Evolutionary conservation across 2,113 vertebrate species (phyloP).

Genomic region (Scolopax mira): DNA sequence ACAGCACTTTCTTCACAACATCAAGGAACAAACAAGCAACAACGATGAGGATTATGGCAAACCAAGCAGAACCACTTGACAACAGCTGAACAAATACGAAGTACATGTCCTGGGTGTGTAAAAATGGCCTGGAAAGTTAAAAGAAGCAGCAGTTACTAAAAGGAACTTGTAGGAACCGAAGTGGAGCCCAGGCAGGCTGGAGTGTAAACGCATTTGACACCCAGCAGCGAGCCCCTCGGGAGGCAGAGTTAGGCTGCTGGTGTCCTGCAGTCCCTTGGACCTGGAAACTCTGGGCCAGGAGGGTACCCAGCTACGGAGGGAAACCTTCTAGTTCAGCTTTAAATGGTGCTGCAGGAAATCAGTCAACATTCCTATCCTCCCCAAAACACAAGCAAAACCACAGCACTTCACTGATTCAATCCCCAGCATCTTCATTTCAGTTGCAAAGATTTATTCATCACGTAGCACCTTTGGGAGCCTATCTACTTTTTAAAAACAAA

Average conservation of each 20-base stretch:
- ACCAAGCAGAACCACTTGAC: conserved; percentile 96
- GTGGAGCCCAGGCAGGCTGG: background rate
- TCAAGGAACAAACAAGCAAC: conserved; percentile 91
- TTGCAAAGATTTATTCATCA: background rate
- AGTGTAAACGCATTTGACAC: background rate
- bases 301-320: background rate
- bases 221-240: background rate
- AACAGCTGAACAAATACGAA: conserved; percentile 95
- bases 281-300: background rate
- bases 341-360: background rate
- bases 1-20: conserved; percentile 93
- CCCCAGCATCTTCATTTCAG: background rate
- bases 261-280: background rate
- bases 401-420: background rate
- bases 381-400: background rate
- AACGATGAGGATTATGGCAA: conserved; percentile 93
- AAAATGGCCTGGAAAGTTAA: conserved; percentile 87
- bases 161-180: background rate
- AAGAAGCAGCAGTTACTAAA: conserved; percentile 16
- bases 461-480: background rate
- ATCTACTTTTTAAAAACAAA: background rate
- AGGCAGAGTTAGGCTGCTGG: background rate
- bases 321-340: background rate
- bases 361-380: background rate
- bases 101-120: conserved; percentile 97